phyloP scores from a whole-genome alignment of 1,140 invertebrate genomes.

The Bombus huntii region DNA sequence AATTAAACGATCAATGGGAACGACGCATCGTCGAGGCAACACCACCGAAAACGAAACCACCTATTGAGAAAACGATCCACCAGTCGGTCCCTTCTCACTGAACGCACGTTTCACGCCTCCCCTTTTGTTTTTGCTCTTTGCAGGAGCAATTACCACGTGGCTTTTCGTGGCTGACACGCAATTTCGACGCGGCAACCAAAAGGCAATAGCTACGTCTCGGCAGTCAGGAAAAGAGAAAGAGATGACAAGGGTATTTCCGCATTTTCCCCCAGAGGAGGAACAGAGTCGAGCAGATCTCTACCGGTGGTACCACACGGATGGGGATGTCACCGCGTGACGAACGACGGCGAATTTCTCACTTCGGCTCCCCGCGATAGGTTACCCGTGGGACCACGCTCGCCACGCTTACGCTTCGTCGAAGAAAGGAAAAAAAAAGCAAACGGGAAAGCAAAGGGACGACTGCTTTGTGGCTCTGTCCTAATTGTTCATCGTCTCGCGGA shows the following conservation, averaged over 20 bases:
- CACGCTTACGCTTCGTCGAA: slow-evolving; percentile 57
- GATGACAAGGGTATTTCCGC: slow-evolving; percentile 75
- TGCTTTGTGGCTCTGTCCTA: slow-evolving; percentile 29
- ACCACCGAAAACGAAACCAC: background rate
- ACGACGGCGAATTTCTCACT: slow-evolving; percentile 73
- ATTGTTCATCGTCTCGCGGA: slow-evolving; percentile 50
- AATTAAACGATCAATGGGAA: slow-evolving; percentile 29
- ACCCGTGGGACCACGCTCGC: slow-evolving; percentile 71
- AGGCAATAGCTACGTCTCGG: slow-evolving; percentile 43
- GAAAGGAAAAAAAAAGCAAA: background rate
- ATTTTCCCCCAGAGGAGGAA: slow-evolving; percentile 51
- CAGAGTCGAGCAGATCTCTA: slow-evolving; percentile 14
- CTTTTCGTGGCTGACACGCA: slow-evolving; percentile 58
- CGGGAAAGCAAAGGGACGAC: background rate
- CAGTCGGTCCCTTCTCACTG: background rate
- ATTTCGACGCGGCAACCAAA: slow-evolving; percentile 41
- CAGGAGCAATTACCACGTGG: slow-evolving; percentile 46
- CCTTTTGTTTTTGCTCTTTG: slow-evolving; percentile 30
- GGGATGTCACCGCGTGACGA: slow-evolving; percentile 73
- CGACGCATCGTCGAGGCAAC: background rate
- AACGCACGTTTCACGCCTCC: background rate
- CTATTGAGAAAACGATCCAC: background rate
- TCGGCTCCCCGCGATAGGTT: slow-evolving; percentile 58
- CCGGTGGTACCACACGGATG: slow-evolving; percentile 61
- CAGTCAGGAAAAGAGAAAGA: slow-evolving; percentile 35